Percentiles rank a stretch among this genome's conserved stretches.
These are phyloP conservation scores for Grammomys dolichurus DNA, from an alignment of 2,113 vertebrate species.

Conservation along the genomic window DNA sequence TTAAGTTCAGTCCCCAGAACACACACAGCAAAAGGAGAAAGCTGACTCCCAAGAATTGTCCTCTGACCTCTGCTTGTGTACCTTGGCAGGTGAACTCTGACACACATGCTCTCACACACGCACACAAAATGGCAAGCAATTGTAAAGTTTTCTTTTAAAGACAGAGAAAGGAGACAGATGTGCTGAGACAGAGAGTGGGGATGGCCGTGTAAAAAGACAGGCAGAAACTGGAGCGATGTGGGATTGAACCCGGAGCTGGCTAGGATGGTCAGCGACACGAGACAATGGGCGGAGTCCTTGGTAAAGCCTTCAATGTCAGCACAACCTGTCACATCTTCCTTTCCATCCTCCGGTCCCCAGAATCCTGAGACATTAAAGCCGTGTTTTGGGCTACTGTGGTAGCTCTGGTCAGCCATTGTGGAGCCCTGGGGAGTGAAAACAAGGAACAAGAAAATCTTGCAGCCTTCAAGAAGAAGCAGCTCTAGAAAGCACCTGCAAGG, in stretches of 20 bases:
- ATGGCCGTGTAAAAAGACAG: fast-evolving
- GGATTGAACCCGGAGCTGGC: fast-evolving
- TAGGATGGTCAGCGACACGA: fast-evolving
- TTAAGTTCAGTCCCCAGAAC: background rate
- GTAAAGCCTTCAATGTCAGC: background rate
- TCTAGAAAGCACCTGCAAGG: background rate
- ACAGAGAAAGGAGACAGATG: background rate
- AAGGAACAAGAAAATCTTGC: background rate
- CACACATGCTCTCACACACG: background rate
- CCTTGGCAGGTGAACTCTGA: background rate
- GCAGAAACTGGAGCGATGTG: fast-evolving
- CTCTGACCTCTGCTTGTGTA: background rate
- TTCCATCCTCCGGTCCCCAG: background rate
- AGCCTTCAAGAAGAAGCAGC: background rate
- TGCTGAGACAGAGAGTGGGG: background rate
- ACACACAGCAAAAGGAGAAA: background rate
- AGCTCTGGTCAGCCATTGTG: no score
- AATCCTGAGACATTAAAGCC: background rate
- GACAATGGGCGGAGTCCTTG: no score
- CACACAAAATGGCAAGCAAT: background rate
- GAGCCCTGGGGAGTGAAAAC: background rate
- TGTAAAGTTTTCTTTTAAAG: background rate
- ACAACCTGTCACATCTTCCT: fast-evolving
- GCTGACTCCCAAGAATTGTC: background rate
- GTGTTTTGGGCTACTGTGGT: background rate